Base-by-base conservation (phyloP, 2,888 invertebrate genomes). In the Pheosia tremula region DNA sequence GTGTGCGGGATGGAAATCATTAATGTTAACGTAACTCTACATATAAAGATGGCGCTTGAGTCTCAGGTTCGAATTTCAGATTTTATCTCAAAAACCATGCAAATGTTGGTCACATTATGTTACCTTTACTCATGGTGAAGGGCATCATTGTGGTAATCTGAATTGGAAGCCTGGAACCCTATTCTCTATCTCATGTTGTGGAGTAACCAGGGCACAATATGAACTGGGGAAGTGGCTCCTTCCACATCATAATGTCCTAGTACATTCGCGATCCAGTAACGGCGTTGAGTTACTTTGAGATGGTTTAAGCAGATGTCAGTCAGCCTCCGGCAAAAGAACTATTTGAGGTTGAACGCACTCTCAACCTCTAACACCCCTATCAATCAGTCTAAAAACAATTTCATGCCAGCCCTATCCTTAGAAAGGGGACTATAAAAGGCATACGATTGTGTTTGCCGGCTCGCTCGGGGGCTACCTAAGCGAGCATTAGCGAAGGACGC, bases 401-500 rank as follows among this genome's bases (percentile, higher is more conserved):
- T 79, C 78, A 77, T 79, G 82, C 75, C 83, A 78, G 80, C 77
- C 77, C 82, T 84, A 81, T 84, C 78, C 82, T 83, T 81, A 74
- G 74, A 71, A 77, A 78, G 79, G 72, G 83, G 83, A 82, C 82
- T 83, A 85, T 84, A 84, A 87, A 87, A 85, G 86, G 86, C 84
- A 78, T 83, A 81, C 86, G 85, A 89, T 88, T 90, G 87, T 88
- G 85, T 87, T 89, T 87, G 87, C 82, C 80, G 83, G 86, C 84
- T 84, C 84, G 84, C 85, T 84, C 86, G 78, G 85, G 83, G 86
- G 84, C 79, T 83, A 87, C 87, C 87, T 89, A 88, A 89, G 89
- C 90, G 89, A 84, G 88, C 87, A 90, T 90, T 90, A 90, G 87
- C 84, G 85, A 87, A 89, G 89, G 90, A 88, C 88, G 85, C 86